A percentile compares a stretch with the other conserved stretches of the same genome.
phyloP scores from a whole-genome alignment of 2,888 invertebrate genomes.

The Andrena haemorrhoa region DNA sequence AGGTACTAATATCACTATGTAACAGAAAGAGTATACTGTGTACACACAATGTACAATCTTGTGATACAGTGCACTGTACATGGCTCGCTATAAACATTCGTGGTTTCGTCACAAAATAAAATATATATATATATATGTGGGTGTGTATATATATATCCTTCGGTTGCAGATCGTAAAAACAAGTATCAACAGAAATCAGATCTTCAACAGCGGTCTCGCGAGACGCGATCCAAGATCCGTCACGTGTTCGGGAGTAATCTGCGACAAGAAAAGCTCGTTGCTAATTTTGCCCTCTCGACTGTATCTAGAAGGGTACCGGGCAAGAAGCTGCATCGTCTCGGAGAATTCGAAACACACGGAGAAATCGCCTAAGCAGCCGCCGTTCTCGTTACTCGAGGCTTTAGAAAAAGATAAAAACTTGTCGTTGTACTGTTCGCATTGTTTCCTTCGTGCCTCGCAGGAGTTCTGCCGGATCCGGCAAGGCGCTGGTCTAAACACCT shows the following conservation, averaged over 20 bases:
- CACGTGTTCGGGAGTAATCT: neutral
- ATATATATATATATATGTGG: conserved; percentile 12
- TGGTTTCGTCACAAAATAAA: conserved; percentile 33
- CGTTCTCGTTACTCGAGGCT: conserved; percentile 61
- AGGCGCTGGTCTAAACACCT: conserved; percentile 43
- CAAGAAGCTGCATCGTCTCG: conserved; percentile 35
- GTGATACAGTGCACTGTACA: conserved; percentile 60
- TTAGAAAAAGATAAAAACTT: conserved; percentile 75
- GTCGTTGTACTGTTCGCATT: conserved; percentile 73
- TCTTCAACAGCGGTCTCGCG: conserved; percentile 27
- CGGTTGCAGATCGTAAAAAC: conserved; percentile 29
- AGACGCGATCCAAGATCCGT: conserved; percentile 32
- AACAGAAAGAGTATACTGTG: conserved; percentile 55
- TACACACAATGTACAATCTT: conserved; percentile 56
- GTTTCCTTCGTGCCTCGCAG: conserved; percentile 15
- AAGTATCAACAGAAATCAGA: conserved; percentile 53
- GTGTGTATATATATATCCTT: neutral
- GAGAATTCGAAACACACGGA: conserved; percentile 56
- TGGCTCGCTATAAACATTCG: conserved; percentile 52
- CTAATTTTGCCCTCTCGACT: conserved; percentile 34
- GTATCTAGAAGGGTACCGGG: conserved; percentile 21
- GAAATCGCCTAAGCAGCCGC: conserved; percentile 63
- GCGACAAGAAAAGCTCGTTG: conserved; percentile 14
- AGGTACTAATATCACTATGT: conserved; percentile 65
- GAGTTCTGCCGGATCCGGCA: conserved; percentile 61